Percentiles rank a stretch among this genome's conserved stretches.
These are phyloP conservation scores for Lepidotrigona ventralis DNA, from an alignment of 1,140 invertebrate genomes.

Conservation along the genomic window DNA sequence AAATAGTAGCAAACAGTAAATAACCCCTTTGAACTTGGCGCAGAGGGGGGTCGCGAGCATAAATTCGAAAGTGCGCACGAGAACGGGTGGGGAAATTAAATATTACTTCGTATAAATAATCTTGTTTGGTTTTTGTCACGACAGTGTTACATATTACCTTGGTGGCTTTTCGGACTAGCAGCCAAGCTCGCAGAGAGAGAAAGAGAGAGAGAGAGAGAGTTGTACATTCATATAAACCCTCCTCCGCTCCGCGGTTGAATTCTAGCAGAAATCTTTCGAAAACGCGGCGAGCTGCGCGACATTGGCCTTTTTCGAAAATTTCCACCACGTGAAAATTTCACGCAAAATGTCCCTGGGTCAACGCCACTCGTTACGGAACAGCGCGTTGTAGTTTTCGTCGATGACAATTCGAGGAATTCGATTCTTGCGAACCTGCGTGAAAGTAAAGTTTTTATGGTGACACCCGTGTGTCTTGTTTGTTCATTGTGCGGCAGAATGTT, in stretches of 20 bases:
- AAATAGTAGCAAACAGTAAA: neutral
- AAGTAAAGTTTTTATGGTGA: neutral
- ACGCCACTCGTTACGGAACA: neutral
- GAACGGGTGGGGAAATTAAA: neutral
- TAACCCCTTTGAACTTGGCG: neutral
- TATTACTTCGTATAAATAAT: constrained; percentile 2
- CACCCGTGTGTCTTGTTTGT: no score
- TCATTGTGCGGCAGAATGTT: neutral
- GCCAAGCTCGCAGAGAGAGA: constrained; percentile 14
- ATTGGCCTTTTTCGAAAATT: constrained; percentile 42
- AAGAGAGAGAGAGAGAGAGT: neutral
- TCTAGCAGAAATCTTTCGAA: constrained; percentile 29
- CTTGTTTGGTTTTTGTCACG: neutral
- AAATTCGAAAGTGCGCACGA: neutral
- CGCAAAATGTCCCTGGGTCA: neutral
- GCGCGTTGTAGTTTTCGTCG: neutral
- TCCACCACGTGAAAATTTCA: neutral
- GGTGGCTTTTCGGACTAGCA: constrained; percentile 30
- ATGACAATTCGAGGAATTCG: neutral
- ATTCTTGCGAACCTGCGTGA: neutral
- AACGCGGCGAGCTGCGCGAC: constrained; percentile 16
- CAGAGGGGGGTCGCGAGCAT: neutral
- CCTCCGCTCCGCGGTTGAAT: neutral
- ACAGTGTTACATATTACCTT: constrained; percentile 45
- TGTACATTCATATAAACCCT: neutral